Evolutionary conservation across 1,140 invertebrate species (phyloP).

Genomic region (Drosophila repletoides): DNA sequence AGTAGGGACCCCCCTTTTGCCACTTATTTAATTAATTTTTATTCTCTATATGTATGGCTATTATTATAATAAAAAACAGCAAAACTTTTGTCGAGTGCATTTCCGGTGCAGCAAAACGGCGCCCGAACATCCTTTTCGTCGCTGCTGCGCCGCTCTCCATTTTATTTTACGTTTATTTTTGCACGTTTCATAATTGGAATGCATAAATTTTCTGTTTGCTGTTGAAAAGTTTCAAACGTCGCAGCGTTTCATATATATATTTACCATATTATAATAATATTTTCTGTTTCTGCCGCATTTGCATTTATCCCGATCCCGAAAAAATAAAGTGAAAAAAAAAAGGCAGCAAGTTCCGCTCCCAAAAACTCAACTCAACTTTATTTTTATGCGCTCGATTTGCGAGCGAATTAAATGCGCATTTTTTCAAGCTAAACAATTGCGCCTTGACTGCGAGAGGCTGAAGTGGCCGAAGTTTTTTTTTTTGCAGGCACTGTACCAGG

Average conservation of each 20-base stretch:
- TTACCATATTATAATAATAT: slow-evolving; percentile 80
- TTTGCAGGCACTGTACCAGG: background rate
- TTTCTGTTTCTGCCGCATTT: slow-evolving; percentile 66
- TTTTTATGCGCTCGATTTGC: slow-evolving; percentile 66
- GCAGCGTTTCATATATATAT: slow-evolving; percentile 64
- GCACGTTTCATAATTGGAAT: slow-evolving; percentile 69
- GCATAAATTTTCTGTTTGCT: slow-evolving; percentile 68
- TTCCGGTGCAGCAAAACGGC: slow-evolving; percentile 29
- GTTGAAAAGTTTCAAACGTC: slow-evolving; percentile 42
- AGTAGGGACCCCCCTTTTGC: background rate
- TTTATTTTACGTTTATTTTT: slow-evolving; percentile 47
- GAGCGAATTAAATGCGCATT: slow-evolving; percentile 77
- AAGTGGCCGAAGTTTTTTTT: slow-evolving; percentile 34
- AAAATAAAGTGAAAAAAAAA: too few species aligned
- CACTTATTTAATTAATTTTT: slow-evolving; percentile 67
- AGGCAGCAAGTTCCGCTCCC: background rate
- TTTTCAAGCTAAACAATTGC: slow-evolving; percentile 75
- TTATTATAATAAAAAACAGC: slow-evolving; percentile 1
- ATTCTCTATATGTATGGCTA: slow-evolving; percentile 29
- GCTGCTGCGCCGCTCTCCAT: slow-evolving; percentile 16
- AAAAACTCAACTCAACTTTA: slow-evolving; percentile 14
- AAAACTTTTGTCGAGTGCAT: slow-evolving; percentile 49
- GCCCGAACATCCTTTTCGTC: slow-evolving; percentile 24
- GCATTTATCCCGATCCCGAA: slow-evolving; percentile 68
- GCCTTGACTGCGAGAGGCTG: background rate